phyloP scores from a whole-genome alignment of 2,113 vertebrate species.

The Arvicanthis niloticus region DNA sequence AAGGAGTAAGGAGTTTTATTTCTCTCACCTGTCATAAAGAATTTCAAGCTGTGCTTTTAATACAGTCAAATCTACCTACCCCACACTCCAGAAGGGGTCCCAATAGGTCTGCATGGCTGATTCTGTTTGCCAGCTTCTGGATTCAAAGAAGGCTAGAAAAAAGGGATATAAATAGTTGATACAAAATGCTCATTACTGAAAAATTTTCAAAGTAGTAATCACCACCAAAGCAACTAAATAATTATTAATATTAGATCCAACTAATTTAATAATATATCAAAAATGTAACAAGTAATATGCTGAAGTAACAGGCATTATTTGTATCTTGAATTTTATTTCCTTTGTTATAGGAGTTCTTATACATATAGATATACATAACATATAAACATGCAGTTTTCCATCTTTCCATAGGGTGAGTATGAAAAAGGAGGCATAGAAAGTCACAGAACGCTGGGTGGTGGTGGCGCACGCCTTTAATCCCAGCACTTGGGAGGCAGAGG shows the following conservation, averaged over 20 bases:
- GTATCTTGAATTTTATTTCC: conserved; percentile 35
- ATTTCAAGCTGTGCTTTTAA: conserved; percentile 58
- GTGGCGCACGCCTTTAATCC: too few species aligned
- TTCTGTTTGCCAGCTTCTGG: conserved; percentile 98
- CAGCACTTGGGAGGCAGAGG: too few species aligned
- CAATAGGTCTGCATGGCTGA: conserved; percentile 93
- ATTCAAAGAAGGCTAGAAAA: conserved; percentile 96
- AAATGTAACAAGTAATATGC: not conserved
- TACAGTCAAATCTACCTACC: conserved; percentile 88
- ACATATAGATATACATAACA: not conserved
- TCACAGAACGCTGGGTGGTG: too few species aligned
- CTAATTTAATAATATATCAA: conserved; percentile 20
- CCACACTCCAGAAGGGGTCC: conserved; percentile 98
- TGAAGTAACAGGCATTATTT: conserved; percentile 44
- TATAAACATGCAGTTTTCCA: not conserved
- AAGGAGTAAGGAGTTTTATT: not conserved
- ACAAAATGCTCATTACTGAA: conserved; percentile 52
- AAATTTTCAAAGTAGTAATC: conserved; percentile 59
- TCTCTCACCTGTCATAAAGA: not conserved
- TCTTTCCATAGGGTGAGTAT: not conserved
- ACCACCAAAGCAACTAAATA: conserved; percentile 56
- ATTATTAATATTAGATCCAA: conserved; percentile 32
- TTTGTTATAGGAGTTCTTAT: conserved; percentile 15
- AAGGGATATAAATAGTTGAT: conserved; percentile 58
- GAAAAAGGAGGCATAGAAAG: conserved; percentile 40